These are phyloP conservation scores for Microvelia longipes DNA, from an alignment of 1,140 invertebrate species.

Conservation along the genomic window DNA sequence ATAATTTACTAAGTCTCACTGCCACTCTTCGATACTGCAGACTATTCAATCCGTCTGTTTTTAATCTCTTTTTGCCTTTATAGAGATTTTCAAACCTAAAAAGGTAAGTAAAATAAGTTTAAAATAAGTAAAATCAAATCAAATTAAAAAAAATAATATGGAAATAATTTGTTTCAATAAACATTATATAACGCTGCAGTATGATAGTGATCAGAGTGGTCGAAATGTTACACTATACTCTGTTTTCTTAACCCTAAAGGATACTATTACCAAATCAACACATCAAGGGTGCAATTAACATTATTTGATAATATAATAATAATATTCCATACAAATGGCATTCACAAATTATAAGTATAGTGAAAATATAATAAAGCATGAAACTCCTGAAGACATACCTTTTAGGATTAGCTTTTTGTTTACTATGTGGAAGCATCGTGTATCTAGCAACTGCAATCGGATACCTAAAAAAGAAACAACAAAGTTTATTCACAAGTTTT, in stretches of 20 bases:
- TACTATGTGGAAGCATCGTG: constrained; percentile 77
- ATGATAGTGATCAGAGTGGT: too few relatives aligned
- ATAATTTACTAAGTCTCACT: constrained; percentile 49
- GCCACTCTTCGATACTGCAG: constrained; percentile 64
- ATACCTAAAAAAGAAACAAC: constrained; percentile 36
- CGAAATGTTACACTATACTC: too few relatives aligned
- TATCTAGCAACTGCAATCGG: constrained; percentile 74
- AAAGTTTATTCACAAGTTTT: background rate
- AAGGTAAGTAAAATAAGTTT: too few relatives aligned
- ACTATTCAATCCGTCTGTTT: constrained; percentile 70
- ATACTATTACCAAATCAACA: too few relatives aligned
- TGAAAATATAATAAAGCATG: background rate
- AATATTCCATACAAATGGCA: too few relatives aligned
- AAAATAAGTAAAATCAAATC: too few relatives aligned
- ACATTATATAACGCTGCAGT: too few relatives aligned
- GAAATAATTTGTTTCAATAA: too few relatives aligned
- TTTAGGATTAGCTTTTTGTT: constrained; percentile 75
- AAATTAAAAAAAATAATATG: too few relatives aligned
- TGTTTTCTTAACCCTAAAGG: too few relatives aligned
- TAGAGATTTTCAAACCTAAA: constrained; percentile 67
- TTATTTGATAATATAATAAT: too few relatives aligned
- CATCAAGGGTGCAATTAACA: too few relatives aligned
- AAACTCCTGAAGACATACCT: constrained; percentile 36
- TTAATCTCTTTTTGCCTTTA: constrained; percentile 62
- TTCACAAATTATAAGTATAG: background rate